These are phyloP conservation scores for Streblospio benedicti DNA, from an alignment of 1,140 invertebrate genomes.

Conservation along the genomic window DNA sequence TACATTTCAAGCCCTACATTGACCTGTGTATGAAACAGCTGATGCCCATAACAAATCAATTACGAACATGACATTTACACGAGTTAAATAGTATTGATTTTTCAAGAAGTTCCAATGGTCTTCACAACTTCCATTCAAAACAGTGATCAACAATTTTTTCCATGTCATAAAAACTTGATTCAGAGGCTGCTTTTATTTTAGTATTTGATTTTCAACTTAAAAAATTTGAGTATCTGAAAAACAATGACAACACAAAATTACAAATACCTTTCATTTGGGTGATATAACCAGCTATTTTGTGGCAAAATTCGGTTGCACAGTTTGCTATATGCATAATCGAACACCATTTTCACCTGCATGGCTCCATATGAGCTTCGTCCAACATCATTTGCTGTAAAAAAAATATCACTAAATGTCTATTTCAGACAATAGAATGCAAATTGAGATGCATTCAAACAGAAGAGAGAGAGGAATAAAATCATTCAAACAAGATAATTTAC, in stretches of 20 bases:
- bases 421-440: background rate
- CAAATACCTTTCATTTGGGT: conserved; percentile 9
- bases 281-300: conserved; percentile 23
- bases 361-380: conserved; percentile 91
- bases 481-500: background rate
- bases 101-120: no score
- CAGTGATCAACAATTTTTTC: no score
- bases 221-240: background rate
- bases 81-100: no score
- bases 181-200: no score
- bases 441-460: background rate
- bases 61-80: no score
- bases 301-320: conserved; percentile 66
- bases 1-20: no score
- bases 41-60: no score
- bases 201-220: no score
- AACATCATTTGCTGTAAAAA: conserved; percentile 65
- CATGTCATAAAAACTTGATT: no score
- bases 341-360: conserved; percentile 81
- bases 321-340: conserved; percentile 86
- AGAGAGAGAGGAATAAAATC: background rate
- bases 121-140: no score
- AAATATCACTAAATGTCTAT: background rate
- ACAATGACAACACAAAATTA: background rate
- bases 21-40: no score